A percentile compares a stretch with the other conserved stretches of the same genome.
Evolutionary conservation across 2,888 invertebrate species (phyloP).

Genomic region (Allacma fusca): DNA sequence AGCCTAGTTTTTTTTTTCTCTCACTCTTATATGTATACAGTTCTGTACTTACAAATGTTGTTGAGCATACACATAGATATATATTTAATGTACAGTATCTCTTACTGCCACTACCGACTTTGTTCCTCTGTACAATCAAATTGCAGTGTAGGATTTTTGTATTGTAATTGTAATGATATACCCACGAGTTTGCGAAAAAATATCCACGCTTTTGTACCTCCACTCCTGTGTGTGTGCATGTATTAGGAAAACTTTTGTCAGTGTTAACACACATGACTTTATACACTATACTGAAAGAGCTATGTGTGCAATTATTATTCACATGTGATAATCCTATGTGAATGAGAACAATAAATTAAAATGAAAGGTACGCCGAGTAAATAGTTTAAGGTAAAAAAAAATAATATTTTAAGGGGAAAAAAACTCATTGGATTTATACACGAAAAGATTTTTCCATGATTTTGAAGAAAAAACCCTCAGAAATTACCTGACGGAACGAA

Average conservation of each 20-base stretch:
- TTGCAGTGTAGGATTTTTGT: not conserved
- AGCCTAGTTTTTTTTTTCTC: conserved; percentile 40
- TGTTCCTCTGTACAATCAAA: not conserved
- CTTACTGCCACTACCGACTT: too few relatives aligned
- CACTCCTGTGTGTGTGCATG: too few relatives aligned
- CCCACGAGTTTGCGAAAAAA: not conserved
- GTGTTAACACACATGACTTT: not conserved
- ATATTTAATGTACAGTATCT: too few relatives aligned
- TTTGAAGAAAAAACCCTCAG: not conserved
- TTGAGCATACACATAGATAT: too few relatives aligned
- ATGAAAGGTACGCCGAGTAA: conserved; percentile 14
- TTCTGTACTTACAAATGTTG: too few relatives aligned
- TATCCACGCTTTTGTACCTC: conserved; percentile 10
- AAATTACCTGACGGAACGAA: not conserved
- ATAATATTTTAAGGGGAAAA: not conserved
- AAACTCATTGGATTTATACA: too few relatives aligned
- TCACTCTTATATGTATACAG: not conserved
- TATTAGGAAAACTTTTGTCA: not conserved
- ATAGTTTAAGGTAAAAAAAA: conserved; percentile 21
- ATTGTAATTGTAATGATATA: conserved; percentile 10
- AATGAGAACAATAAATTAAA: conserved; percentile 38
- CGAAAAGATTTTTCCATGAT: not conserved
- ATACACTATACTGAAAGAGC: not conserved
- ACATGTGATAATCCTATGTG: conserved; percentile 28
- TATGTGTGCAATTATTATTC: not conserved